Evolutionary conservation across 2,113 vertebrate genomes (phyloP), one percentile per base, ranked within the genome.

Genomic region (Sylvietta virens): DNA sequence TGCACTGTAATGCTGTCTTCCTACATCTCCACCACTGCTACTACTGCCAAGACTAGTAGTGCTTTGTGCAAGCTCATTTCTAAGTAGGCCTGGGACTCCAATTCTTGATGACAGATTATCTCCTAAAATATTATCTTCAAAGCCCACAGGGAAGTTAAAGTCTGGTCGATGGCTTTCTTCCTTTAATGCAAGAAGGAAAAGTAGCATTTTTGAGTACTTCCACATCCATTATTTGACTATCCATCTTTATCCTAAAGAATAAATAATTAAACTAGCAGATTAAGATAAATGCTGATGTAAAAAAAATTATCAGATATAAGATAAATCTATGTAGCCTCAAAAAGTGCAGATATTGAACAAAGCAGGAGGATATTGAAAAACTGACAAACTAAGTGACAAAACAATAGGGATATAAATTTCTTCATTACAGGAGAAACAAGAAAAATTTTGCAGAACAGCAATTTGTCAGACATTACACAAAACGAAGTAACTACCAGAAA

Each of bases 1-100:
- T 91, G 97, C 33, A 65, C 76, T 61, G 28, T 79, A 97, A 47
- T 97, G 98, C 7, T 91, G 98, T 82, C 98, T 98, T 73, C 99
- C 98, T 4, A 95, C 94, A 80, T 99, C 99, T 30, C 99, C 99
- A 95, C 99, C 98, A 95, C 98, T 98, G 37, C 97, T 98, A 97
- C 99, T 99, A 82, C 99, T 99, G 80, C 98, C 99, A 70, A 99
- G 98, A 94, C 99, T 99, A 76, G 99, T 99, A 94, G 96, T 98
- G 96, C 99, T 99, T 96, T 98, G 98, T 66, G 98, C 98, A 44
- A 99, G 98, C 31, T 99, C 99, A 72, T 98, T 99, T 4, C 98
- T 93, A 56, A 98, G 96, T 82, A 99, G 76, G 23, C 98, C 97
- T 10, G 98, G 96, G 58, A 98, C 76, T 48, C 92, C 88, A 12